Evolutionary conservation across 1,140 invertebrate genomes (phyloP).

Genomic region (Brachionus manjavacas): DNA sequence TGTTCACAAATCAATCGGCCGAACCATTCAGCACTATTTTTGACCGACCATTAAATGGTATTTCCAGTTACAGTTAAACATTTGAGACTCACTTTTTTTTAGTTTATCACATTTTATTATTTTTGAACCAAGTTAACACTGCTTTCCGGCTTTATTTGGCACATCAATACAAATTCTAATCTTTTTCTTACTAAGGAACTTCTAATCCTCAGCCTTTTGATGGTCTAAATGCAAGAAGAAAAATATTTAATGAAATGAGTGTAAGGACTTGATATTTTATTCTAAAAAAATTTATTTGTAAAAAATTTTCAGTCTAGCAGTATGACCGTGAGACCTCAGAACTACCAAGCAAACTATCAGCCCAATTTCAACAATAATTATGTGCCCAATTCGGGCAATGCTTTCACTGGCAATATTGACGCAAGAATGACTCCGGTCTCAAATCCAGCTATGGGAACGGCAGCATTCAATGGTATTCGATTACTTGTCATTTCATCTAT

Average conservation of each 20-base stretch:
- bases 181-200: not conserved
- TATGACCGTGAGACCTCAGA: not conserved
- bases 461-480: constrained; percentile 11
- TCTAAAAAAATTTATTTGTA: not conserved
- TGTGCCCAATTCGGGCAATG: not conserved
- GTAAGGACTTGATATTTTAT: not conserved
- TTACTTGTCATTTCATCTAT: not conserved
- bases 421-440: not conserved
- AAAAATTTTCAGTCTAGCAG: not conserved
- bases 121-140: not conserved
- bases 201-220: constrained; percentile 20
- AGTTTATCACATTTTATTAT: not conserved
- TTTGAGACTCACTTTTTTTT: not conserved
- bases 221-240: constrained; percentile 4
- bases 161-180: not conserved
- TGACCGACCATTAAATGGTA: not conserved
- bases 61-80: not conserved
- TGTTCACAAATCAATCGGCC: not conserved
- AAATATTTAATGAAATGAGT: constrained; percentile 38
- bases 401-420: not conserved
- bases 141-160: not conserved
- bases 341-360: not conserved
- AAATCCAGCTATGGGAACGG: not conserved
- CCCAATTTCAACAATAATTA: not conserved
- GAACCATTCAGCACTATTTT: not conserved